Evolutionary conservation across 1,140 invertebrate genomes (phyloP), one percentile per base, ranked within the genome.

Genomic region (Zaprionus ghesquierei): DNA sequence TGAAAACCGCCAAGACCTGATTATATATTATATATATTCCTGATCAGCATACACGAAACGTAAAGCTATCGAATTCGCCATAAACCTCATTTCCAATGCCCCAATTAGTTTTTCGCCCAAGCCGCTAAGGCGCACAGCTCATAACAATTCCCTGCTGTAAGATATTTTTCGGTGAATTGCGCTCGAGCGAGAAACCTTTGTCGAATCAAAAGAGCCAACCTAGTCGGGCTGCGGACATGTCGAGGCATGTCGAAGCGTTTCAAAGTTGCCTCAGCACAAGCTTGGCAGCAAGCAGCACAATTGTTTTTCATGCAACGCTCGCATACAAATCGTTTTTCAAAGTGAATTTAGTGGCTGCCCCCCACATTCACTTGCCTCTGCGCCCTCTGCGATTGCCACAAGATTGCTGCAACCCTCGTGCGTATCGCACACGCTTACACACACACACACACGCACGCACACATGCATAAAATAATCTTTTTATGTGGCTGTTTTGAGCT

Each of bases 401-500:
- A 41, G 25, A 54, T 53, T 15, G 35, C 12, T 22, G 31, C 20
- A 25, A 22, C 22, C 41, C 20, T 5, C 44, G 15, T 53, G 62
- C 46, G 38, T 33, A 38, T 33, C n/a, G 50, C 51, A 54, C 75
- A 51, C 31, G 55, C 33, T 63, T 29, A 15, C 29, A 46, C 70
- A 70, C 54, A 41, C 78, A 44, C 29, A 56, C 33, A 62, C 46
- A n/a, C 38, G 33, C 33, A 53, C 69, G 38, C 69, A 69, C 59
- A 56, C 79, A 75, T 55, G 56, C 59, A 81, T 74, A 87, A 86
- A 86, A 82, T 86, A 86, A 86, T 86, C 79, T 86, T 87, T 86
- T 87, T 86, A 86, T 86, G 86, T 87, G 79, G 73, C 82, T 87
- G 79, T 86, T 85, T 86, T 81, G 82, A 79, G 82, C 84, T 69